A percentile compares a stretch with the other conserved stretches of the same genome.
Evolutionary conservation across 1,140 invertebrate species (phyloP).

Genomic region (Penaeus chinensis): DNA sequence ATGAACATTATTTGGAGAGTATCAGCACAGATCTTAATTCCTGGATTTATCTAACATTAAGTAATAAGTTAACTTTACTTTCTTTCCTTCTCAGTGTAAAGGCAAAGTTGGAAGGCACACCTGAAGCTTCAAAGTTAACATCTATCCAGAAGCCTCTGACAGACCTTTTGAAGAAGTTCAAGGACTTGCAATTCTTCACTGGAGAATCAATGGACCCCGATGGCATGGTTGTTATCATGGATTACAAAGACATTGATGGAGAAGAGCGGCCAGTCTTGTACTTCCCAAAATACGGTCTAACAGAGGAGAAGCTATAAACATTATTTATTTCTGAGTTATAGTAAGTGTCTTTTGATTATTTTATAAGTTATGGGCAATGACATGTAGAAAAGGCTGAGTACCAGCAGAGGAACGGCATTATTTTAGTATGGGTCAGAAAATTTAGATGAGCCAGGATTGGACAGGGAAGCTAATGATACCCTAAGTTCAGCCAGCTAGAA

Average conservation of each 20-base stretch:
- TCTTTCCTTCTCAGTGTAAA: conserved; percentile 76
- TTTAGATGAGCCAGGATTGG: no score
- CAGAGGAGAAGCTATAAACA: conserved; percentile 91
- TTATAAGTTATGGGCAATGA: no score
- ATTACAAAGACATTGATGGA: conserved; percentile 91
- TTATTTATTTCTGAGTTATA: no score
- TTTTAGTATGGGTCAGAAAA: no score
- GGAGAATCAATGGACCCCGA: conserved; percentile 95
- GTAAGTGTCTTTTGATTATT: no score
- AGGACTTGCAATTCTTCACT: conserved; percentile 66
- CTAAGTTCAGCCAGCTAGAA: no score
- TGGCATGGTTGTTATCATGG: conserved; percentile 91
- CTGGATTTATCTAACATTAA: background rate
- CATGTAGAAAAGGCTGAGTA: no score
- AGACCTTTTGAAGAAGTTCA: conserved; percentile 62
- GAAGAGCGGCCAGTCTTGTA: conserved; percentile 86
- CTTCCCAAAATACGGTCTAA: conserved; percentile 95
- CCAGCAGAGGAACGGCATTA: no score
- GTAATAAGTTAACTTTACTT: conserved; percentile 2
- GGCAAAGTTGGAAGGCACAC: conserved; percentile 81
- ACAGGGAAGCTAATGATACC: no score
- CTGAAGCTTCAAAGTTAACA: conserved; percentile 71
- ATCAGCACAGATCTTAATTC: no score
- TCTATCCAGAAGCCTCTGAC: conserved; percentile 66
- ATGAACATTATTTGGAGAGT: no score